Base-by-base conservation (phyloP, 2,113 vertebrate species). In the Athene noctua region DNA sequence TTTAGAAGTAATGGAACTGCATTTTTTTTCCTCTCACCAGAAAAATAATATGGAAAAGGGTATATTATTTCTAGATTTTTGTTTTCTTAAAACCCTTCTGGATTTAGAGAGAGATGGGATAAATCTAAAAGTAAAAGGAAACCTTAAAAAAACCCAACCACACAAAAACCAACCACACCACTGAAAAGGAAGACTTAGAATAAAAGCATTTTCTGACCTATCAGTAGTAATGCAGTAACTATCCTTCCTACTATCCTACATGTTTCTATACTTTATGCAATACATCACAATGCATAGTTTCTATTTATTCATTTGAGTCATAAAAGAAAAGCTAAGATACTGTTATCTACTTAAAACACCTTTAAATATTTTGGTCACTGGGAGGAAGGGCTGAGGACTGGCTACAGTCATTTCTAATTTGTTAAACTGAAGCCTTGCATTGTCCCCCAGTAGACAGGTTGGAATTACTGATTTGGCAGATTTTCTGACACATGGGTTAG, bases 391-490 rank as follows among this genome's bases (percentile, higher is more conserved):
- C 59, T 82, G 78, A 88, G 46, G 67, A 90, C 86, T 23, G 30
- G 92, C 77, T 92, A 79, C 61, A 92, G 83, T 65, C 61, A 89
- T 96, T 92, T 94, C 83, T 82, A 84, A 94, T 97, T 89, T 79
- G 91, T 93, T 92, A 75, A 93, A 90, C 72, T 67, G 90, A 96
- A 94, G 92, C 88, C 65, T 32, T 8, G 4, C 68, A 74, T 68
- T 92, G 94, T 96, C 27, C 88, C 67, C 51, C 80, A 92, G 46
- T 73, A 94, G 92, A 96, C 42, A 91, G 80, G 86, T 51, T 89
- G 80, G 88, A 96, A 96, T 96, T 92, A 97, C 94, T 95, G 97
- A 97, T 96, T 94, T 96, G 83, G 86, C 88, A 97, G 95, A 93
- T 96, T 95, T 95, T 91, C 95, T 93, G 86, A 75, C 96, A 85